Conservation (phyloP, 2,113 vertebrate genomes). For the Daubentonia madagascariensis region DNA sequence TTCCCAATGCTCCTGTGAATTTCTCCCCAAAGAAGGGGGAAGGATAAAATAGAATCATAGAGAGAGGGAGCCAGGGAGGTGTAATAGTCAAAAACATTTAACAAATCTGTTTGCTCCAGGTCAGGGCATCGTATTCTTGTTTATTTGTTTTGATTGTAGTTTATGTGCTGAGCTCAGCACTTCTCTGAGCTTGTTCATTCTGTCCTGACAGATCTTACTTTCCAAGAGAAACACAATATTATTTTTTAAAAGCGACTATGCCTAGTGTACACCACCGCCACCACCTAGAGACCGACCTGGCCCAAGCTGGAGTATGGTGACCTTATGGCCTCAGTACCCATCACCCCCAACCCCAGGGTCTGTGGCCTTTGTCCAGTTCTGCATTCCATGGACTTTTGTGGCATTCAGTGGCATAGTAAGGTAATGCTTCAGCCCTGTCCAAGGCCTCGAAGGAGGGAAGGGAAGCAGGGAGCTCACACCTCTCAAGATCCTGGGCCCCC, state of each 20-base stretch:
- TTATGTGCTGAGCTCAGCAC: neutral
- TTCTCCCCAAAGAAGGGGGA: neutral
- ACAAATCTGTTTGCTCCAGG: neutral
- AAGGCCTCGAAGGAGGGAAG: neutral
- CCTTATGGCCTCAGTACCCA: too few relatives aligned
- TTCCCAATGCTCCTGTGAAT: conserved; percentile 22
- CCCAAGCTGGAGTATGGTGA: neutral
- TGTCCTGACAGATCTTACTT: neutral
- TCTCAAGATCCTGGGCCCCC: too few relatives aligned
- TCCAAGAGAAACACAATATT: neutral
- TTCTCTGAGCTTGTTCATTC: neutral
- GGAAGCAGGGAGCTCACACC: neutral
- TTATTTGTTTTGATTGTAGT: conserved; percentile 19
- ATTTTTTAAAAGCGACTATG: neutral
- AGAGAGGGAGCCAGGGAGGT: neutral
- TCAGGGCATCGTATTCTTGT: neutral
- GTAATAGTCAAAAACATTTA: neutral
- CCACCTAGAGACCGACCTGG: neutral
- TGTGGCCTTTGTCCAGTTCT: neutral
- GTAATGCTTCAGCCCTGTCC: neutral
- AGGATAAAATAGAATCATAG: neutral
- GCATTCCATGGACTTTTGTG: neutral
- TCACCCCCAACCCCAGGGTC: neutral
- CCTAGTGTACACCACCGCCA: neutral
- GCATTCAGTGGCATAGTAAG: neutral